A percentile compares a stretch with the other conserved stretches of the same genome.
These are phyloP conservation scores for Nycteola revayana DNA, from an alignment of 2,888 invertebrate species.

Conservation along the genomic window DNA sequence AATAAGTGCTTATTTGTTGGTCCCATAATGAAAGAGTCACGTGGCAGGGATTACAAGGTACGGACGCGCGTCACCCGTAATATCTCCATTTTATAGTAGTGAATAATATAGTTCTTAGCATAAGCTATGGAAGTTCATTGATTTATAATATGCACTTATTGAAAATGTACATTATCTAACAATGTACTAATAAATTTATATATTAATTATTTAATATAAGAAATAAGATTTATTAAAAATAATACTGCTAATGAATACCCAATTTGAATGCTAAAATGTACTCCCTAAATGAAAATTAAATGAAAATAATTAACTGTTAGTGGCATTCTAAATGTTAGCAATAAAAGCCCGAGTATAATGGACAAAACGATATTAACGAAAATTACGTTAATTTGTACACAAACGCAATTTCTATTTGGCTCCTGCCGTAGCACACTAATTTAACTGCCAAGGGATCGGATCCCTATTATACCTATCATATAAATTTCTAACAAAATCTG, in stretches of 20 bases:
- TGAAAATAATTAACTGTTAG: conserved; percentile 51
- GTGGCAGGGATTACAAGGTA: conserved; percentile 64
- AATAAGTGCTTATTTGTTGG: conserved; percentile 74
- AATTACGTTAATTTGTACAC: conserved; percentile 56
- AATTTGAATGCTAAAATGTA: conserved; percentile 25
- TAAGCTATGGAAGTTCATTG: no score
- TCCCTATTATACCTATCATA: conserved; percentile 31
- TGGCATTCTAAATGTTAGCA: conserved; percentile 45
- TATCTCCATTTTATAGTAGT: conserved; percentile 48
- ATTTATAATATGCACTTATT: no score
- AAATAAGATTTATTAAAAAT: no score
- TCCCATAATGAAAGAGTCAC: conserved; percentile 70
- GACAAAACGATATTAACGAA: conserved; percentile 53
- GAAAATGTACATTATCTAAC: no score
- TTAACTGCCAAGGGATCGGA: conserved; percentile 34
- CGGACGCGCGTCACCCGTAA: conserved; percentile 43
- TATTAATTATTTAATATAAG: no score
- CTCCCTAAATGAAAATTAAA: conserved; percentile 39
- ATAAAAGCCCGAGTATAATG: conserved; percentile 49
- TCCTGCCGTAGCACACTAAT: conserved; percentile 47
- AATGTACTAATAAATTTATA: no score
- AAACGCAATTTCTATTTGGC: conserved; percentile 54
- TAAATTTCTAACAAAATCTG: conserved; percentile 32
- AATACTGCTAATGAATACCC: no score
- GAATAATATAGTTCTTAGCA: conserved; percentile 28